Evolutionary conservation across 2,888 invertebrate species (phyloP).

Genomic region (Galeruca laticollis): DNA sequence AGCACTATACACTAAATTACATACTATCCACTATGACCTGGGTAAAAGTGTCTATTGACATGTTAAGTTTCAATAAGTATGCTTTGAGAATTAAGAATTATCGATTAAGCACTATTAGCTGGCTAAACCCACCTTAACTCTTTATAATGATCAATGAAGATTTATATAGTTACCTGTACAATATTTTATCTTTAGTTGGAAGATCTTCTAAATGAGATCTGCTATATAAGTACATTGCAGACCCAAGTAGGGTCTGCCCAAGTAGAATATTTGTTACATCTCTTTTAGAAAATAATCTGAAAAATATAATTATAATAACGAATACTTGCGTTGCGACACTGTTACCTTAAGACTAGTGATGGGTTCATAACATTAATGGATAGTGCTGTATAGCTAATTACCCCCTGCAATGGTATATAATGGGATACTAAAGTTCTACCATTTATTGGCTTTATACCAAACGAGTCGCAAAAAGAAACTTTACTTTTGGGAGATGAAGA

Average conservation of each 20-base stretch:
- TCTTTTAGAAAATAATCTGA: conserved; percentile 77
- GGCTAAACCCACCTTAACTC: too few relatives aligned
- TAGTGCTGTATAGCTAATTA: conserved; percentile 81
- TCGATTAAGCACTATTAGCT: too few relatives aligned
- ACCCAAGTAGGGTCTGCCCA: conserved; percentile 83
- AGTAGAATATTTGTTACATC: conserved; percentile 87
- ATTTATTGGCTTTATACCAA: conserved; percentile 76
- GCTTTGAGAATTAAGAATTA: too few relatives aligned
- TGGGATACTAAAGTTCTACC: conserved; percentile 79
- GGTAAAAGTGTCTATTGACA: too few relatives aligned
- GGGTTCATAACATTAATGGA: conserved; percentile 90
- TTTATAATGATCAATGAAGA: conserved; percentile 4
- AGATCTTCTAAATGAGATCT: conserved; percentile 81
- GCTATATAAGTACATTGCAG: conserved; percentile 85
- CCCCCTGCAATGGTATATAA: conserved; percentile 82
- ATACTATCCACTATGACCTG: too few relatives aligned
- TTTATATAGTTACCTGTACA: conserved; percentile 72
- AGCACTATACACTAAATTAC: too few relatives aligned
- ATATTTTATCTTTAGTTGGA: conserved; percentile 72
- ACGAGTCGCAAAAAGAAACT: conserved; percentile 58
- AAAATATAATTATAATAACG: conserved; percentile 57
- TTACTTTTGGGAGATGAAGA: conserved; percentile 53
- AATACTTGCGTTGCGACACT: background rate
- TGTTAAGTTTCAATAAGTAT: too few relatives aligned
- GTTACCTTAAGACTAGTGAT: conserved; percentile 77